phyloP scores from a whole-genome alignment of 2,888 invertebrate species.

The Lepidochrysops patricia region DNA sequence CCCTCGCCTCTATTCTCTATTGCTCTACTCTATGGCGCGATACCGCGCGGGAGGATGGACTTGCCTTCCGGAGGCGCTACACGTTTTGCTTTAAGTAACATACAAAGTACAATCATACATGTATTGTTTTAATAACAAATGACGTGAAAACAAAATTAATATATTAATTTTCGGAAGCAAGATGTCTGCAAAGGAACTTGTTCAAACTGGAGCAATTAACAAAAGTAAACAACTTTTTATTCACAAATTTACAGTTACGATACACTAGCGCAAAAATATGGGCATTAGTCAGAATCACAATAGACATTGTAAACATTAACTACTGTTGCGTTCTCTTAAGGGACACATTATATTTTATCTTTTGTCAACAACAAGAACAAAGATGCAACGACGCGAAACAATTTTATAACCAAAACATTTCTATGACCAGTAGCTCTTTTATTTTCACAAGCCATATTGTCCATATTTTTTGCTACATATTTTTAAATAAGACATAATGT shows the following conservation, averaged over 20 bases:
- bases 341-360: slow-evolving; percentile 60
- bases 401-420: slow-evolving; percentile 64
- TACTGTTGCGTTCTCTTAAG: slow-evolving; percentile 38
- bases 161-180: background rate
- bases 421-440: slow-evolving; percentile 50
- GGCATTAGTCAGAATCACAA: slow-evolving; percentile 24
- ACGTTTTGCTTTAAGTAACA: no score
- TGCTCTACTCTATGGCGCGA: no score
- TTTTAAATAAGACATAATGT: slow-evolving; percentile 71
- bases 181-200: background rate
- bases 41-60: no score
- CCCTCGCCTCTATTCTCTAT: no score
- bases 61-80: no score
- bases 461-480: slow-evolving; percentile 60
- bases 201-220: background rate
- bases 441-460: slow-evolving; percentile 11
- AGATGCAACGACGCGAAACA: slow-evolving; percentile 36
- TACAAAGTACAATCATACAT: no score
- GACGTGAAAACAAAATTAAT: no score
- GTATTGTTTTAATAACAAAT: no score
- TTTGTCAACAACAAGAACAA: slow-evolving; percentile 56
- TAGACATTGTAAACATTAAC: slow-evolving; percentile 26
- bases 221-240: background rate
- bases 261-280: slow-evolving; percentile 4
- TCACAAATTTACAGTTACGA: background rate